Evolutionary conservation across 2,888 invertebrate genomes (phyloP).

Genomic region (Acrobasis repandana): DNA sequence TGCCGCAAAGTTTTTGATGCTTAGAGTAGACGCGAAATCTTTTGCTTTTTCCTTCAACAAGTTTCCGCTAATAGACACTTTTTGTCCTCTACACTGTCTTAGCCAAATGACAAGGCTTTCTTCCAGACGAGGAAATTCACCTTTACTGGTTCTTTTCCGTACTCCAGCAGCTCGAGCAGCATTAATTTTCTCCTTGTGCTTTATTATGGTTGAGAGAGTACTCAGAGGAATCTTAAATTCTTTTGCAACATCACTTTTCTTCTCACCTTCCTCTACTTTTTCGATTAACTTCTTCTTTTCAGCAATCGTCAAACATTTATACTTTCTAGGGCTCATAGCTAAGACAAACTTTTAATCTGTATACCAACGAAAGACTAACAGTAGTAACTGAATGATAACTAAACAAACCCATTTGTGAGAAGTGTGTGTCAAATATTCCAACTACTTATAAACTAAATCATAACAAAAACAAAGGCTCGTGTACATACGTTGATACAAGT

Average conservation of each 20-base stretch:
- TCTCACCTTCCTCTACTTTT: slow-evolving; percentile 26
- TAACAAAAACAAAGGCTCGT: too few species aligned
- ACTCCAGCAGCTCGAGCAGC: too few species aligned
- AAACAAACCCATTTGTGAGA: too few species aligned
- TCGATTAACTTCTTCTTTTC: slow-evolving; percentile 32
- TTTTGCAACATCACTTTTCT: slow-evolving; percentile 9
- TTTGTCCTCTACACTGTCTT: too few species aligned
- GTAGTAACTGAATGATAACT: too few species aligned
- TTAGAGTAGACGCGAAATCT: too few species aligned
- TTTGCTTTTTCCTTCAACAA: too few species aligned
- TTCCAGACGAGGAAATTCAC: slow-evolving; percentile 4
- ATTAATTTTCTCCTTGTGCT: too few species aligned
- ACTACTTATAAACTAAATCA: too few species aligned
- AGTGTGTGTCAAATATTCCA: too few species aligned
- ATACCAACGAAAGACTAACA: neutral
- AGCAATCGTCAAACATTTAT: slow-evolving; percentile 31
- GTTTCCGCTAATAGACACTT: too few species aligned
- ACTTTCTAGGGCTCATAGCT: slow-evolving; percentile 29
- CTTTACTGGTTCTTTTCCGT: neutral
- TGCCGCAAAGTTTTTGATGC: too few species aligned
- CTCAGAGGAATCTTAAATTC: slow-evolving; percentile 7
- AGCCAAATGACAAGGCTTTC: slow-evolving; percentile 12
- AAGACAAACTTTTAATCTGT: slow-evolving; percentile 7
- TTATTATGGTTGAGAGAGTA: slow-evolving; percentile 5
- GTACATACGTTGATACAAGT: neutral